Conservation (phyloP, 2,113 vertebrate species). For the Talpa occidentalis region DNA sequence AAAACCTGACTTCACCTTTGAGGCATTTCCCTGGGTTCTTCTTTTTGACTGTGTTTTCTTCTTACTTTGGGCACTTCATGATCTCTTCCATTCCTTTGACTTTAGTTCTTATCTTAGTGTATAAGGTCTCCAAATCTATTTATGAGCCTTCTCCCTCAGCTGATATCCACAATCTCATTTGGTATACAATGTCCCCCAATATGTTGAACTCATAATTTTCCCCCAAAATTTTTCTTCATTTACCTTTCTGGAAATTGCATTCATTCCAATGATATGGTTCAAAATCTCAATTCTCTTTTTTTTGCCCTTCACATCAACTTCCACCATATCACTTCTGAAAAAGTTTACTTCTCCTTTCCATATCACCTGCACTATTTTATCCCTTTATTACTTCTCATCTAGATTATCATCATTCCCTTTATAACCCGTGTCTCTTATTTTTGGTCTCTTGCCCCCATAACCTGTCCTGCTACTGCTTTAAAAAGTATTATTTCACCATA, state of each 20-base stretch:
- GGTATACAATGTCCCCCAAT: not conserved
- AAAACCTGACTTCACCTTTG: not conserved
- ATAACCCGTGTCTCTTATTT: not conserved
- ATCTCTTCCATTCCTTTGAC: not conserved
- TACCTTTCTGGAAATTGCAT: not conserved
- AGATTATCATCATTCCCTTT: not conserved
- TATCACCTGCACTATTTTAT: not conserved
- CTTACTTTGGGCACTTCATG: not conserved
- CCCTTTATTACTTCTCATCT: not conserved
- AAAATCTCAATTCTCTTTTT: not conserved
- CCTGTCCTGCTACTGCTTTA: not conserved
- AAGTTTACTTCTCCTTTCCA: not conserved
- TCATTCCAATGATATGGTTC: not conserved
- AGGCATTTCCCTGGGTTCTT: not conserved
- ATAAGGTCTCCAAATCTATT: not conserved
- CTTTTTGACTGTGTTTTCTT: not conserved
- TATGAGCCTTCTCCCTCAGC: not conserved
- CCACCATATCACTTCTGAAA: not conserved
- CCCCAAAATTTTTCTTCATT: not conserved
- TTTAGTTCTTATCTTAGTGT: not conserved
- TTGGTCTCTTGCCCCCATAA: not conserved
- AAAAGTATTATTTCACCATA: not conserved
- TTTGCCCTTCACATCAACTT: not conserved
- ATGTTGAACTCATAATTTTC: not conserved
- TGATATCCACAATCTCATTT: not conserved